Evolutionary conservation across 2,888 invertebrate species (phyloP), one percentile per base, ranked within the genome.

Genomic region (Eupithecia insigniata): DNA sequence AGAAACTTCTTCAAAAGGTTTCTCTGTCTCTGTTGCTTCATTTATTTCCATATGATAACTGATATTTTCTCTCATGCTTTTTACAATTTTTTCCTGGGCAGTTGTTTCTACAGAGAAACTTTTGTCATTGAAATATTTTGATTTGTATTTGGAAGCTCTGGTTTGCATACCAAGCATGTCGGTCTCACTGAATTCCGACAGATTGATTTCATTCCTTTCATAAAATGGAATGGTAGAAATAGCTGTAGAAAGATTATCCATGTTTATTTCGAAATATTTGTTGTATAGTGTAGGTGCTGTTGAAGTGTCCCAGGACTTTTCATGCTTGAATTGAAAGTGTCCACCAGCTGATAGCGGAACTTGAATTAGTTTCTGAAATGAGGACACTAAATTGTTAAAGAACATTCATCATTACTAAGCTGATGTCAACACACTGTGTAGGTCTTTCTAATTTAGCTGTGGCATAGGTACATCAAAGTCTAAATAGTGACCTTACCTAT

Each of bases 301-400:
- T 36, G 82, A 85, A 30, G 85, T 79, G 66, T 92, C 91, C 94
- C 94, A 94, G 0, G 92, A 90, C 75, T 93, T 94, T 80, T 94
- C 94, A 79, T 94, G 94, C 82, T 94, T 94, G 74, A 94, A 94
- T 83, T 94, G 94, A 77, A 94, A 94, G 82, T 94, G 93, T 6
- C 92, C 92, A n/a, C 94, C 94, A 1, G 88, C 80, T 28, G 92
- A 89, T 30, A 90, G 78, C 16, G 94, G 90, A 51, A 89, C 88
- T 82, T 90, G 87, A 68, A 91, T 90, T 1, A 94, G 85, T 86
- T 92, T 88, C 94, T 94, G 88, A 71, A 88, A 88, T 75, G 18
- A 70, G 79, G 77, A 65, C 32, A 30, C n/a, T 60, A 61, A 36
- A 64, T 28, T 12, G 4, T 43, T 43, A 14, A 43, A 18, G 7